Conservation (phyloP, 2,113 vertebrate genomes). For the Alethe castanea region DNA sequence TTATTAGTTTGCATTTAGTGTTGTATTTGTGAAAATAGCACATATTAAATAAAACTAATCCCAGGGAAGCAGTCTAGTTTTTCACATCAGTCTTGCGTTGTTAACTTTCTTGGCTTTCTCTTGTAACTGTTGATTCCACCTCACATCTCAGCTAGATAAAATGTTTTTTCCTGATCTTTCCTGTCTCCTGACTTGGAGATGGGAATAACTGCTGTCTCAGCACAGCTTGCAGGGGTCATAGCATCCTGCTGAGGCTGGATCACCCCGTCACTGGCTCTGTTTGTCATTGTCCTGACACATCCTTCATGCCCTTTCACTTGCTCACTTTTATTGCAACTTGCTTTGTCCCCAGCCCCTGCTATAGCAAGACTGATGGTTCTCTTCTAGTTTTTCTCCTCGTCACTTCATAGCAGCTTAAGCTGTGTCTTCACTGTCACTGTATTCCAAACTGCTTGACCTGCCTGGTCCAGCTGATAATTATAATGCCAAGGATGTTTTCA, state of each 20-base stretch:
- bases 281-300: not conserved
- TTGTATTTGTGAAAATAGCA: constrained; percentile 41
- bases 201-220: not conserved
- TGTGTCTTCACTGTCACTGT: not conserved
- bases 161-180: not conserved
- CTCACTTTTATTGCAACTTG: not conserved
- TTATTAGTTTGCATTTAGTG: constrained; percentile 59
- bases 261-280: fast-evolving
- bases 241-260: not conserved
- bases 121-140: not conserved
- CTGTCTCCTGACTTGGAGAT: not conserved
- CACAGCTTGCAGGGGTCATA: not conserved
- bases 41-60: constrained; percentile 30
- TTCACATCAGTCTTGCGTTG: not conserved
- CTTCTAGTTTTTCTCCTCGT: not conserved
- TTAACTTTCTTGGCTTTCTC: not conserved
- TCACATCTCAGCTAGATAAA: not conserved
- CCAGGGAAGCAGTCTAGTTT: not conserved
- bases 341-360: not conserved
- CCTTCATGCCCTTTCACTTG: not conserved
- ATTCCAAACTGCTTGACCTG: not conserved
- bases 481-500: not conserved
- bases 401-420: not conserved
- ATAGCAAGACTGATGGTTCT: not conserved
- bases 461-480: not conserved